These are phyloP conservation scores for Oncopeltus fasciatus DNA, from an alignment of 1,140 invertebrate species.

Conservation along the genomic window DNA sequence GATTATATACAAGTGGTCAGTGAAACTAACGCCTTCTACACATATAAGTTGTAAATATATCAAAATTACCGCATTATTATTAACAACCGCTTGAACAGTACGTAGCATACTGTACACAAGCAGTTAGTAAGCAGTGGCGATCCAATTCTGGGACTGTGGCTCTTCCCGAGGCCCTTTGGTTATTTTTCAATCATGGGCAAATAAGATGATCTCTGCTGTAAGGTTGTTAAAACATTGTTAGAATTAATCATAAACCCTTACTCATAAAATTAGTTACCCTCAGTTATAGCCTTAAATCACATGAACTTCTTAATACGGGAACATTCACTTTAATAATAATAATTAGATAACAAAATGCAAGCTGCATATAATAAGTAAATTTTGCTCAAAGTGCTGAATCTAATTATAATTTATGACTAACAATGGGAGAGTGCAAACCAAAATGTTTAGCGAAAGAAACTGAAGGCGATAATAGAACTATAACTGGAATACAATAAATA, in stretches of 20 bases:
- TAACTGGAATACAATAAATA: too few relatives aligned
- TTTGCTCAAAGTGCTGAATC: too few relatives aligned
- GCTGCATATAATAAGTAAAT: too few relatives aligned
- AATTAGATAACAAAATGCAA: too few relatives aligned
- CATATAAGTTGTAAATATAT: constrained; percentile 12
- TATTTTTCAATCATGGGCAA: constrained; percentile 10
- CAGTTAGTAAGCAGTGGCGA: constrained; percentile 1
- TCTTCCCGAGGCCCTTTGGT: constrained; percentile 1
- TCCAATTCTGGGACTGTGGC: constrained; percentile 6
- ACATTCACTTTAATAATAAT: too few relatives aligned
- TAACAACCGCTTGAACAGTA: constrained; percentile 16
- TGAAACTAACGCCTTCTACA: constrained; percentile 11
- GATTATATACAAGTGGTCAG: constrained; percentile 17
- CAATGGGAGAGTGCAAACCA: too few relatives aligned
- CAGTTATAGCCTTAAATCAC: constrained; percentile 2
- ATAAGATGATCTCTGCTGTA: constrained; percentile 1
- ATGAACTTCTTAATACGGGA: constrained; percentile 2
- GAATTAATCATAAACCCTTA: not conserved
- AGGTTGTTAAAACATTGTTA: constrained; percentile 4
- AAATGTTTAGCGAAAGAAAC: too few relatives aligned
- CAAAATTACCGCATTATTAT: constrained; percentile 18
- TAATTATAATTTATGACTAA: too few relatives aligned
- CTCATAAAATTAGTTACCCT: too few relatives aligned
- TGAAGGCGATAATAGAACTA: too few relatives aligned
- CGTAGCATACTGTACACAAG: constrained; percentile 15